These are phyloP conservation scores for Taxidea taxus DNA, from an alignment of 2,113 vertebrate genomes.

Conservation along the genomic window DNA sequence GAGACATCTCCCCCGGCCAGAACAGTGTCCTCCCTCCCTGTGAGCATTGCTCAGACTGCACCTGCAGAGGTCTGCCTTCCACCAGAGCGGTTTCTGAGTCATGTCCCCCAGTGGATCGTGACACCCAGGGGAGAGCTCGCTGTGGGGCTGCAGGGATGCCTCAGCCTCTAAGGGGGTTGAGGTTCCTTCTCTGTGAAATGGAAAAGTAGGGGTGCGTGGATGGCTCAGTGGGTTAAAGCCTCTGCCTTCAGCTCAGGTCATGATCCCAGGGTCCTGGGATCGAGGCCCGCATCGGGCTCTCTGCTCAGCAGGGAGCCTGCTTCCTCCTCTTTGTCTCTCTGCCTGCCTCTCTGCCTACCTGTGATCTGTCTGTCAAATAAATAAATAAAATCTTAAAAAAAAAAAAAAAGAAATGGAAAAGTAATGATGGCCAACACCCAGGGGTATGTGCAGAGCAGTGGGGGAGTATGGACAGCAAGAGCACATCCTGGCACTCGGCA, in stretches of 20 bases:
- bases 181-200: neutral
- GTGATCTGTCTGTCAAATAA: too few species aligned
- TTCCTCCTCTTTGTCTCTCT: too few species aligned
- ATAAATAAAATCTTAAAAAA: too few species aligned
- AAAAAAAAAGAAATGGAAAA: neutral
- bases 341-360: too few species aligned
- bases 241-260: too few species aligned
- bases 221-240: too few species aligned
- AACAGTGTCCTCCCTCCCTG: neutral
- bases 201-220: too few species aligned
- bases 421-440: neutral
- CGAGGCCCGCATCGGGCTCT: too few species aligned
- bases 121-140: neutral
- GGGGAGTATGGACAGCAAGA: rapidly evolving
- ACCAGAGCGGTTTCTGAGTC: neutral
- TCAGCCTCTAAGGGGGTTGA: rapidly evolving
- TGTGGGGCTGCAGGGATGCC: neutral
- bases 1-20: neutral
- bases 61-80: neutral
- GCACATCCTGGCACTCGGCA: rapidly evolving
- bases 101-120: neutral
- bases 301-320: too few species aligned
- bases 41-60: neutral
- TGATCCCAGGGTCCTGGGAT: too few species aligned
- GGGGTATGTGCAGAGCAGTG: rapidly evolving